These are phyloP conservation scores for Machimus atricapillus DNA, from an alignment of 2,888 invertebrate genomes.

Conservation along the genomic window DNA sequence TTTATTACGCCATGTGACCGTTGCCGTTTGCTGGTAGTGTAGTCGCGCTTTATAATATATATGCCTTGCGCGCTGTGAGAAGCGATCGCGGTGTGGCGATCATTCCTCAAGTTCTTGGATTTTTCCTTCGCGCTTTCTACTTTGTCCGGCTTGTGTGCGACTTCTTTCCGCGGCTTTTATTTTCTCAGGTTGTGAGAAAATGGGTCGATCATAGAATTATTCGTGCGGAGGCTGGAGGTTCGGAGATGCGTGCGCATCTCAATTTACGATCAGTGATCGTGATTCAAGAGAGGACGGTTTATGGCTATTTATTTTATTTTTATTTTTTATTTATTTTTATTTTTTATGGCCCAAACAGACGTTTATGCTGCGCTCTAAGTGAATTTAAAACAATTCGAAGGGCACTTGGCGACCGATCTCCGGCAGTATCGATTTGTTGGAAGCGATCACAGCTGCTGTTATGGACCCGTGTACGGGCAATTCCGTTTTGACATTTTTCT, in stretches of 20 bases:
- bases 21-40: background rate
- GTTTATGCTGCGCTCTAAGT: background rate
- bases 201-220: slow-evolving; percentile 35
- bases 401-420: background rate
- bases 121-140: slow-evolving; percentile 36
- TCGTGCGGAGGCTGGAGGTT: slow-evolving; percentile 32
- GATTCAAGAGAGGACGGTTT: slow-evolving; percentile 29
- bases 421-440: background rate
- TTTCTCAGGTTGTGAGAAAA: slow-evolving; percentile 35
- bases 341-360: background rate
- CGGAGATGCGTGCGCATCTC: slow-evolving; percentile 24
- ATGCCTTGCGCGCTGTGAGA: slow-evolving; percentile 13
- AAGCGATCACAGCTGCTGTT: slow-evolving; percentile 6
- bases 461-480: background rate
- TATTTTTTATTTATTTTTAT: background rate
- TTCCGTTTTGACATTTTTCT: background rate
- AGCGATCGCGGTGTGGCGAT: slow-evolving; percentile 26
- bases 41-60: slow-evolving; percentile 7
- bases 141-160: slow-evolving; percentile 1
- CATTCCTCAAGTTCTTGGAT: slow-evolving; percentile 38
- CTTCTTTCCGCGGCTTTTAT: slow-evolving; percentile 15
- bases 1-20: slow-evolving; percentile 36
- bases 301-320: background rate
- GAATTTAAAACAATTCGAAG: slow-evolving; percentile 22
- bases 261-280: slow-evolving; percentile 29